Conservation (phyloP, 2,113 vertebrate species). For the Trochalopteron elliotii region DNA sequence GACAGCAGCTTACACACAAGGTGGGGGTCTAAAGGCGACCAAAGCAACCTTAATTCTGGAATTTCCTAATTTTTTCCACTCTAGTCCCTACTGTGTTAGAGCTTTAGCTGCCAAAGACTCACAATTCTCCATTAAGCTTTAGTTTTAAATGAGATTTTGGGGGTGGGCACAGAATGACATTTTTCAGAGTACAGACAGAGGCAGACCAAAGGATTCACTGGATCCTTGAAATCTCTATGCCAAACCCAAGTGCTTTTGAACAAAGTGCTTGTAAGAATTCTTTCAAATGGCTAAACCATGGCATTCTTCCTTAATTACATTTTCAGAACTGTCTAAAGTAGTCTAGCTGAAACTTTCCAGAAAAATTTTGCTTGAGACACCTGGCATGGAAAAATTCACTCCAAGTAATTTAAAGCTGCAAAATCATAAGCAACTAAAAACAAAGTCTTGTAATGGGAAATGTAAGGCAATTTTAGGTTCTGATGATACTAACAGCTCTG, state of each 20-base stretch:
- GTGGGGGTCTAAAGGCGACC: neutral
- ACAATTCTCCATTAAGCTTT: neutral
- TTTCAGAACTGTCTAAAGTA: conserved; percentile 55
- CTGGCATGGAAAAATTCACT: conserved; percentile 63
- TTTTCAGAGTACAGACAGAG: neutral
- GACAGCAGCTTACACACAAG: neutral
- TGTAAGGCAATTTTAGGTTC: conserved; percentile 53
- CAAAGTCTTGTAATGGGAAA: conserved; percentile 62
- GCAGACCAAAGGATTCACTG: neutral
- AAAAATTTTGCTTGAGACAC: conserved; percentile 59
- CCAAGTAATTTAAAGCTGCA: conserved; percentile 58
- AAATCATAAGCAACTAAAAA: conserved; percentile 51
- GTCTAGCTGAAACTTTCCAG: conserved; percentile 62
- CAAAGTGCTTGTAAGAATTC: neutral
- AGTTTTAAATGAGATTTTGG: neutral
- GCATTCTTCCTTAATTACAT: conserved; percentile 44
- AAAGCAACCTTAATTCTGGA: neutral
- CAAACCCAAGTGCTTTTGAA: neutral
- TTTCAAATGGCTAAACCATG: neutral
- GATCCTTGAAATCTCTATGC: neutral
- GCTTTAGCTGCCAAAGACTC: neutral
- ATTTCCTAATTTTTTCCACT: conserved; percentile 11
- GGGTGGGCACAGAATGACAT: neutral
- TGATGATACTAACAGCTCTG: conserved; percentile 46
- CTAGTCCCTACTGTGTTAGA: neutral